Percentiles rank a stretch among this genome's conserved stretches.
phyloP scores from a whole-genome alignment of 2,888 invertebrate species.

The Sminthurides aquaticus region DNA sequence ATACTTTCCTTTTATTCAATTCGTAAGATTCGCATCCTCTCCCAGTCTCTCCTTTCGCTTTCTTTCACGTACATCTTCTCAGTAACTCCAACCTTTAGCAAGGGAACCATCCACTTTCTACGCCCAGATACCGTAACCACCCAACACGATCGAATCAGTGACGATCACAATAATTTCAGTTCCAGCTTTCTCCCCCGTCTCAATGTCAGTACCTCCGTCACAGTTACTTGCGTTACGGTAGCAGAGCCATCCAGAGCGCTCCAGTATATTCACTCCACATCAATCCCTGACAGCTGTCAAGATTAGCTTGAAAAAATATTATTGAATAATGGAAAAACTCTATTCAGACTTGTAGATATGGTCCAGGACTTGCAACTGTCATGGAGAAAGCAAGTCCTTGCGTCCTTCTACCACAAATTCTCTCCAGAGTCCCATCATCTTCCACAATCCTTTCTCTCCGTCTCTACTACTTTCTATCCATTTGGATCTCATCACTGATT shows the following conservation, averaged over 20 bases:
- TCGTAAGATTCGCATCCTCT: too few relatives aligned
- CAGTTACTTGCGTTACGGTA: too few relatives aligned
- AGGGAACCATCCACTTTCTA: background rate
- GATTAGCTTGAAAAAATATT: conserved; percentile 7
- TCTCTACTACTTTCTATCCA: too few relatives aligned
- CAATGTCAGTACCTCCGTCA: too few relatives aligned
- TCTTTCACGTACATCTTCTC: background rate
- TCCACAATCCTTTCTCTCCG: too few relatives aligned
- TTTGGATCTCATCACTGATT: too few relatives aligned
- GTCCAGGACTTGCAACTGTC: background rate
- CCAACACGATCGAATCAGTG: background rate
- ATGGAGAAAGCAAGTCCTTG: background rate
- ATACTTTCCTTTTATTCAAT: too few relatives aligned
- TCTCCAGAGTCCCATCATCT: too few relatives aligned
- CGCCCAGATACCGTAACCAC: background rate
- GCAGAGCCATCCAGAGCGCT: too few relatives aligned
- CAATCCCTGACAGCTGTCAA: conserved; percentile 3
- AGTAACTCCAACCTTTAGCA: background rate
- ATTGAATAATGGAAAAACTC: conserved; percentile 5
- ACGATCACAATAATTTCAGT: background rate
- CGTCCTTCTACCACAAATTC: too few relatives aligned
- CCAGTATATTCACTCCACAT: background rate
- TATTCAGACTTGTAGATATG: background rate
- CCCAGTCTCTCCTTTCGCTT: background rate
- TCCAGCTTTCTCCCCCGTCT: background rate